phyloP scores from a whole-genome alignment of 2,113 vertebrate species.

The Limnothrissa miodon region DNA sequence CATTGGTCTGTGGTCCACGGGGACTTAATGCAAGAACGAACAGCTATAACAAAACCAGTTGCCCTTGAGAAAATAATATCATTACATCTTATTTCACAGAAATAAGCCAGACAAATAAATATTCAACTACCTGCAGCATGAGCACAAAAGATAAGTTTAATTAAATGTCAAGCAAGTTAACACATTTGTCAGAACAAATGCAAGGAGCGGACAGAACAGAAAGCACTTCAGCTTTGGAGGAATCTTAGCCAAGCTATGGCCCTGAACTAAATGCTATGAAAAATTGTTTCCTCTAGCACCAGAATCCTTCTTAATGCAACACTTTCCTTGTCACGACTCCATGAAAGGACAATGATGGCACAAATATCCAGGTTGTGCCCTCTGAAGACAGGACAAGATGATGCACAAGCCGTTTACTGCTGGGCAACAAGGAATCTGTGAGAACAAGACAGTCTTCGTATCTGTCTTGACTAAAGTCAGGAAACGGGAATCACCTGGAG shows the following conservation, averaged over 20 bases:
- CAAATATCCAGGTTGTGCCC: not conserved
- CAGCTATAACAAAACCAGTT: not conserved
- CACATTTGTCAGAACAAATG: not conserved
- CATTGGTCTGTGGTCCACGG: not conserved
- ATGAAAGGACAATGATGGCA: not conserved
- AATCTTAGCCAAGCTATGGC: not conserved
- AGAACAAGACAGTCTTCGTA: not conserved
- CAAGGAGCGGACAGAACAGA: not conserved
- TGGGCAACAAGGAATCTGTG: not conserved
- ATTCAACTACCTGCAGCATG: not conserved
- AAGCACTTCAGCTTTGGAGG: not conserved
- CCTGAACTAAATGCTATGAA: not conserved
- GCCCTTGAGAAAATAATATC: not conserved
- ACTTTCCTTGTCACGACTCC: not conserved
- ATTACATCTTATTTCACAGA: not conserved
- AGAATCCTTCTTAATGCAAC: not conserved
- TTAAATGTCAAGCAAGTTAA: not conserved
- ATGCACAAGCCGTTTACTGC: not conserved
- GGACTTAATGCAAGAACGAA: not conserved
- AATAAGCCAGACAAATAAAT: not conserved
- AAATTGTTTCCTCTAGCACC: not conserved
- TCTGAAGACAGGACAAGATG: not conserved
- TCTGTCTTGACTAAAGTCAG: slow-evolving; percentile 26
- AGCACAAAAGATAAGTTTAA: not conserved
- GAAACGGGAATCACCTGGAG: slow-evolving; percentile 54